Conservation (phyloP, 2,888 invertebrate genomes). For the Orthosia incerta region DNA sequence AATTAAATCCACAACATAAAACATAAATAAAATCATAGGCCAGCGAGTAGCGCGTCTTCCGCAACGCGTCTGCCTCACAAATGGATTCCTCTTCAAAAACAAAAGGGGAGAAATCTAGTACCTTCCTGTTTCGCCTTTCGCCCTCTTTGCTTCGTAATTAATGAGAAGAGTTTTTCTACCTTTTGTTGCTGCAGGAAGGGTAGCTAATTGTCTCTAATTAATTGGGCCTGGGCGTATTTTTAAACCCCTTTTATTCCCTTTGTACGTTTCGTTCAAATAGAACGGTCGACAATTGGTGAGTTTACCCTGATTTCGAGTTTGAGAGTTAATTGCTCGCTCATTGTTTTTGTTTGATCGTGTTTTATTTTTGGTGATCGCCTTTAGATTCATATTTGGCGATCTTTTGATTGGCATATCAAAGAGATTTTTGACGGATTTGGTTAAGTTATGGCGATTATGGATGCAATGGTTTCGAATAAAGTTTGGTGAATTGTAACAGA, state of each 20-base stretch:
- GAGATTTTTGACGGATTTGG: background rate
- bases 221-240: constrained; percentile 87
- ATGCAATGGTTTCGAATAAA: background rate
- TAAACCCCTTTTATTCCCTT: constrained; percentile 84
- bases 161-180: constrained; percentile 89
- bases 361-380: constrained; percentile 50
- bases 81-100: constrained; percentile 70
- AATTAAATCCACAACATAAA: constrained; percentile 42
- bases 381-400: constrained; percentile 20
- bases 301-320: constrained; percentile 76
- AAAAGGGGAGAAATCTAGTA: constrained; percentile 78
- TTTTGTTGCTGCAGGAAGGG: constrained; percentile 87
- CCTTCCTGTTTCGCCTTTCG: constrained; percentile 72
- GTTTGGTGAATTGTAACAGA: background rate
- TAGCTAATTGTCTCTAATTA: constrained; percentile 90
- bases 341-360: constrained; percentile 70
- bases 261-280: constrained; percentile 74
- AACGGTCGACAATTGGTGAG: constrained; percentile 74
- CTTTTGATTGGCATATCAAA: constrained; percentile 20
- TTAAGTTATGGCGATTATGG: background rate
- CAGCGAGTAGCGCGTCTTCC: constrained; percentile 57
- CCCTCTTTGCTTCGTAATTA: constrained; percentile 82
- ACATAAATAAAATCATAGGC: constrained; percentile 35
- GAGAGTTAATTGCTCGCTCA: constrained; percentile 79
- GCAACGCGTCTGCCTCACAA: constrained; percentile 72